Percentiles rank a stretch among this genome's conserved stretches.
Conservation (phyloP, 2,113 vertebrate species). For the Ciconia maguari region DNA sequence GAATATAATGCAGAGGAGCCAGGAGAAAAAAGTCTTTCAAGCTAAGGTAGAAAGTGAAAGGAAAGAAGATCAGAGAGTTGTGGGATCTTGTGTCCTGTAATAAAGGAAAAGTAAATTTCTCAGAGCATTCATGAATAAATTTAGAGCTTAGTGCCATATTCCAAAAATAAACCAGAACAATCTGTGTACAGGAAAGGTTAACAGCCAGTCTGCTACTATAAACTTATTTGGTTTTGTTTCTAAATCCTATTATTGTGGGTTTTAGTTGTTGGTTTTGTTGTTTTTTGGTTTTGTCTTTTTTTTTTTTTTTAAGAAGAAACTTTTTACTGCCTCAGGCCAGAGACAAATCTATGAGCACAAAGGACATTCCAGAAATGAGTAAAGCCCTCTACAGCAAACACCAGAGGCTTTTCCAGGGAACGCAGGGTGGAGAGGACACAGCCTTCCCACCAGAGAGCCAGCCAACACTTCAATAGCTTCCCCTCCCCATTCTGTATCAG, state of each 20-base stretch:
- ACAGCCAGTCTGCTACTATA: not conserved
- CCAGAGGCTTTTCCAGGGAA: not conserved
- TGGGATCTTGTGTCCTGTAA: not conserved
- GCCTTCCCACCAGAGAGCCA: not conserved
- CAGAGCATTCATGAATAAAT: not conserved
- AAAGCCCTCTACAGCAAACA: not conserved
- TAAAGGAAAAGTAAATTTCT: not conserved
- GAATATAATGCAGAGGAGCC: not conserved
- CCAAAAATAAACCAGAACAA: slow-evolving; percentile 1
- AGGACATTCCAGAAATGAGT: not conserved
- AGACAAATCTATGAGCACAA: not conserved
- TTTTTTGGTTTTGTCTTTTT: not conserved
- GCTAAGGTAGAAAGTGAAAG: not conserved
- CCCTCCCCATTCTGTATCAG: not conserved
- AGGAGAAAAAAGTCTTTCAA: not conserved
- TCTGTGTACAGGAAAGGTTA: not conserved
- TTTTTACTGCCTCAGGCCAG: not conserved
- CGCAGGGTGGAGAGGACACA: not conserved
- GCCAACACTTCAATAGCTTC: not conserved
- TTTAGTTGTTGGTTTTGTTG: not conserved
- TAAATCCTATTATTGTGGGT: not conserved
- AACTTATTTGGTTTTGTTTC: not conserved
- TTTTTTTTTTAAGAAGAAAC: not conserved
- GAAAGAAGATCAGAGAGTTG: not conserved
- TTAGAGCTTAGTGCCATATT: not conserved